These are phyloP conservation scores for Oreochromis grahami DNA, from an alignment of 2,797 vertebrate genomes.

Conservation along the genomic window DNA sequence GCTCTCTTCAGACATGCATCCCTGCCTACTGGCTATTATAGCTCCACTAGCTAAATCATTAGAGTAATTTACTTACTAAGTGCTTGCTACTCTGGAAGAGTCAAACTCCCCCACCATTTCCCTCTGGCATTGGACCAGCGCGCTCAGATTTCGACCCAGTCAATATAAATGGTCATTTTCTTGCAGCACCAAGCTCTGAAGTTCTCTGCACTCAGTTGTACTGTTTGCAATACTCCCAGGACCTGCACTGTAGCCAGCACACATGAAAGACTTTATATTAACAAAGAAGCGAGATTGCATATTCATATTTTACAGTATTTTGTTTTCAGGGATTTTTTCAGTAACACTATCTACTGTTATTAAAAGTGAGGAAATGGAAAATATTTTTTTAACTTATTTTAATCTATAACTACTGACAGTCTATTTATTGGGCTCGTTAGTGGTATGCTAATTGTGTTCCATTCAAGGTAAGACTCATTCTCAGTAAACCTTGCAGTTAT, in stretches of 20 bases:
- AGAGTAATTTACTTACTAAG: slow-evolving; percentile 64
- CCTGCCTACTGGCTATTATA: slow-evolving; percentile 55
- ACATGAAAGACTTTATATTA: slow-evolving; percentile 11
- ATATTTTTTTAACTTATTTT: background rate
- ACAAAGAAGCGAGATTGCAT: background rate
- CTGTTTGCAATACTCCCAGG: slow-evolving; percentile 13
- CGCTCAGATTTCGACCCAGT: slow-evolving; percentile 37
- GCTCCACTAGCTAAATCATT: slow-evolving; percentile 57
- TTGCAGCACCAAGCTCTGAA: background rate
- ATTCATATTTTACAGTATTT: background rate
- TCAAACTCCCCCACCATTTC: slow-evolving; percentile 29
- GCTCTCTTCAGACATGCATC: slow-evolving; percentile 9
- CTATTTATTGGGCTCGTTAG: background rate
- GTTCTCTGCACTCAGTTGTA: slow-evolving; percentile 28
- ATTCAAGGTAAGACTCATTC: background rate
- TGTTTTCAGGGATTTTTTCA: background rate
- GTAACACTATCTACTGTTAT: background rate
- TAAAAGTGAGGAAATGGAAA: background rate
- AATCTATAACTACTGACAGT: background rate
- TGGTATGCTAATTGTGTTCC: background rate
- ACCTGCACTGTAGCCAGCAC: background rate
- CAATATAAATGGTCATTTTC: slow-evolving; percentile 53
- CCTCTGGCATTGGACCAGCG: slow-evolving; percentile 25
- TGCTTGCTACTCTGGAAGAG: slow-evolving; percentile 45
- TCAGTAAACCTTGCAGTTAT: background rate